These are phyloP conservation scores for Leucophenga montana DNA, from an alignment of 2,888 invertebrate species.

Conservation along the genomic window DNA sequence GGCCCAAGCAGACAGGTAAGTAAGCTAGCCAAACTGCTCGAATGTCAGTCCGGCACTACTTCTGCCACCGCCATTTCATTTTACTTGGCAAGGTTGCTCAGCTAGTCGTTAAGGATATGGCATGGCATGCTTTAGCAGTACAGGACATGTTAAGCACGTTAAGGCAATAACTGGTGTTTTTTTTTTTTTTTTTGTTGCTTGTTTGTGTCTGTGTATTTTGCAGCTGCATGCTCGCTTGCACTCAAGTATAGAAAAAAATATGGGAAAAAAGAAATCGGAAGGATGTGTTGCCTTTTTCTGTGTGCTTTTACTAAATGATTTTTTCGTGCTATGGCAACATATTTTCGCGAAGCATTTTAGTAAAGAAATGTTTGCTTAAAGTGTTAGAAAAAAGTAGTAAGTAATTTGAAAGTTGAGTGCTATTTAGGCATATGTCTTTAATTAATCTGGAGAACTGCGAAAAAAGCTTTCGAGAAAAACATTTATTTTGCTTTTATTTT, in stretches of 20 bases:
- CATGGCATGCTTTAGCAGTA: not conserved
- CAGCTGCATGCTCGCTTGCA: slow-evolving; percentile 23
- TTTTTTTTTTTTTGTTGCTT: not conserved
- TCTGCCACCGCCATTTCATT: not conserved
- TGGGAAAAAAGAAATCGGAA: not conserved
- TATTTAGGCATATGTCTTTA: too few species aligned
- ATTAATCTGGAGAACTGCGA: too few species aligned
- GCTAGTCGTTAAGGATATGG: slow-evolving; percentile 2
- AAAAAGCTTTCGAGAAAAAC: too few species aligned
- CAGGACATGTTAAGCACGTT: slow-evolving; percentile 20
- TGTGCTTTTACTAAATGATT: not conserved
- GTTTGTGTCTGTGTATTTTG: not conserved
- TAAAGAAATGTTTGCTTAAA: too few species aligned
- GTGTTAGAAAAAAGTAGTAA: not conserved
- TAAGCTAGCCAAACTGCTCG: not conserved
- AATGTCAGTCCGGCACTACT: not conserved
- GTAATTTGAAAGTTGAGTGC: not conserved
- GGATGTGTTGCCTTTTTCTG: not conserved
- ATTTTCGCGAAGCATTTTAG: not conserved
- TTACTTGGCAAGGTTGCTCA: not conserved
- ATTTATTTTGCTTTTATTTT: too few species aligned
- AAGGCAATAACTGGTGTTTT: slow-evolving; percentile 22
- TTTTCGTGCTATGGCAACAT: not conserved
- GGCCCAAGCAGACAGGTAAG: not conserved
- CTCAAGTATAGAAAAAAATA: not conserved